Evolutionary conservation across 2,113 vertebrate species (phyloP).

Genomic region (Dolichotis patagonum): DNA sequence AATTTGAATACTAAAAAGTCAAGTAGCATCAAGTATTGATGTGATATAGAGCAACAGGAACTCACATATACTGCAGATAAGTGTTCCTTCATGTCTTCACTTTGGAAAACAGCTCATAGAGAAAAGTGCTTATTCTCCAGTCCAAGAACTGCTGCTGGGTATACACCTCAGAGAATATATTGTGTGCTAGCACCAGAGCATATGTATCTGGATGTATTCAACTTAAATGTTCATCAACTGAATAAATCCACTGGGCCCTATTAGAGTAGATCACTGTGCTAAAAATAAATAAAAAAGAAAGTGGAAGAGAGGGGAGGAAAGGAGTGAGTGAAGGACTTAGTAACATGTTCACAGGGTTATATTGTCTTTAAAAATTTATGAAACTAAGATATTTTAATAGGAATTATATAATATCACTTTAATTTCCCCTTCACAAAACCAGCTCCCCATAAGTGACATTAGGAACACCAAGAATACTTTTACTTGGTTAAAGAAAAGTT

Average conservation of each 20-base stretch:
- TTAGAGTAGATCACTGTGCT: neutral
- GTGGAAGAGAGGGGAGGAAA: neutral
- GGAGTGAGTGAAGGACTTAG: neutral
- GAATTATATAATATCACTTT: neutral
- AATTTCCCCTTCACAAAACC: neutral
- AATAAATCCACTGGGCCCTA: neutral
- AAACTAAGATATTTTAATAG: neutral
- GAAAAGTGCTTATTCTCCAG: neutral
- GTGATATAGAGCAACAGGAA: neutral
- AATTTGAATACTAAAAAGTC: neutral
- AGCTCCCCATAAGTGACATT: neutral
- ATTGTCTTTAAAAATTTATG: neutral
- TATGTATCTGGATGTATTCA: neutral
- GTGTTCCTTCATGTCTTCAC: neutral
- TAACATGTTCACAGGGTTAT: neutral
- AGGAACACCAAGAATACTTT: neutral
- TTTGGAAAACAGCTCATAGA: neutral
- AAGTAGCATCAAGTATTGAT: neutral
- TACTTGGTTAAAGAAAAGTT: neutral
- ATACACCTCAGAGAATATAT: neutral
- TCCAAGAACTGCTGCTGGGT: neutral
- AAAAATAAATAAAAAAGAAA: neutral
- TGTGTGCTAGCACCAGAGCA: neutral
- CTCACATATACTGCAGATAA: neutral
- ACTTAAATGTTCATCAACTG: neutral